Percentiles rank a stretch among this genome's conserved stretches.
Evolutionary conservation across 30 jellyfish, hydroid and myxozoan genomes (phyloP).

Genomic region (Euphysa ruthae): DNA sequence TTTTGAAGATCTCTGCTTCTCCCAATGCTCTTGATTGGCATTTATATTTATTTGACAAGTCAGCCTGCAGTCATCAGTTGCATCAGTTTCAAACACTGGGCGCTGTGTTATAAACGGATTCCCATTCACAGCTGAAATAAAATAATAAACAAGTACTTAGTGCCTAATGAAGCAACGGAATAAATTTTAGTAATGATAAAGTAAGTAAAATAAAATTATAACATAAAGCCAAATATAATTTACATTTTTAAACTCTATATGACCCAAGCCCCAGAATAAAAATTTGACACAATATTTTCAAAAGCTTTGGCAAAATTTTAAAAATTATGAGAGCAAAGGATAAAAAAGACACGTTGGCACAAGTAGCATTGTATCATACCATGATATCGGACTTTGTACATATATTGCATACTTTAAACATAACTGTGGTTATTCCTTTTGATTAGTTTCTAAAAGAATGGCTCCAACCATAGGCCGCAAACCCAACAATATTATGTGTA

Average conservation of each 20-base stretch:
- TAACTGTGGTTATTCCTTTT: no score
- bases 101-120: constrained; percentile 58
- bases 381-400: no score
- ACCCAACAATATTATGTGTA: no score
- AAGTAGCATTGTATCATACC: no score
- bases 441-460: no score
- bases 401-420: no score
- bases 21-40: constrained; percentile 14
- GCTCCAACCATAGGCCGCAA: no score
- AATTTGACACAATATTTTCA: not conserved
- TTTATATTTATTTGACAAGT: constrained; percentile 28
- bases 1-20: not conserved
- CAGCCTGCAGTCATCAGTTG: constrained; percentile 69
- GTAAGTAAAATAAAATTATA: not conserved
- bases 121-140: constrained; percentile 42
- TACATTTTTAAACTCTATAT: no score
- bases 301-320: not conserved
- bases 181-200: not conserved
- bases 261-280: no score
- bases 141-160: not conserved
- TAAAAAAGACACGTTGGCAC: no score
- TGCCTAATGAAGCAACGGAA: not conserved
- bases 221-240: no score
- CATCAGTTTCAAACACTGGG: constrained; percentile 79
- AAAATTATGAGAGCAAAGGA: not conserved